phyloP scores from a whole-genome alignment of 2,888 invertebrate genomes.

The Drosophila pseudotalamancana region DNA sequence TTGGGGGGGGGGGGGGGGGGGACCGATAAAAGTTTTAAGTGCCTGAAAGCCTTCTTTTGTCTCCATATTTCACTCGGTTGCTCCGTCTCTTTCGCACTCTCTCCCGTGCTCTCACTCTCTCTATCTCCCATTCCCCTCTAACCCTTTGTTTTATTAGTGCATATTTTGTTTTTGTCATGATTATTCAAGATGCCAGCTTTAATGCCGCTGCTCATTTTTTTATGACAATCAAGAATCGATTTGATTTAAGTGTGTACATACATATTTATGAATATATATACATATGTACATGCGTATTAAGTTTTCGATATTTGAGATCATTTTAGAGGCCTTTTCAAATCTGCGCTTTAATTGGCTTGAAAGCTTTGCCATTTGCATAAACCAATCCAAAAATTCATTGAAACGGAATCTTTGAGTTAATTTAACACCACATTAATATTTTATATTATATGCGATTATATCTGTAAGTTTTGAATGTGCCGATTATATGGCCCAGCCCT shows the following conservation, averaged over 20 bases:
- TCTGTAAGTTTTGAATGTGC: too few species aligned
- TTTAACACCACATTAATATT: conserved; percentile 32
- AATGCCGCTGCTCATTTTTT: conserved; percentile 27
- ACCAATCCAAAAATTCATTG: conserved; percentile 24
- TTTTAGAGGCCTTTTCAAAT: conserved; percentile 53
- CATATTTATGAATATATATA: conserved; percentile 5
- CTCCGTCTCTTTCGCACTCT: neutral
- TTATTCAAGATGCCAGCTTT: conserved; percentile 17
- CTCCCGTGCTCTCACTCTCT: neutral
- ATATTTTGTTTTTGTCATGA: conserved; percentile 7
- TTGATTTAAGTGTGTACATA: conserved; percentile 59
- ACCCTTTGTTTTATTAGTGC: neutral
- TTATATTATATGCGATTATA: neutral
- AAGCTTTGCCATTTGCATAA: conserved; percentile 63
- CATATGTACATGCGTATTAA: conserved; percentile 2
- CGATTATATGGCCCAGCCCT: too few species aligned
- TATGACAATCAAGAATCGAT: conserved; percentile 71
- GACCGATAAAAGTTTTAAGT: conserved; percentile 24
- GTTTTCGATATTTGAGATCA: conserved; percentile 20
- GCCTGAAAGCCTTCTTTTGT: conserved; percentile 18
- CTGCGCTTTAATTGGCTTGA: conserved; percentile 70
- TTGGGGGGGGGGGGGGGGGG: too few species aligned
- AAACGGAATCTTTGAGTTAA: neutral
- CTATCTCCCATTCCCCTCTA: neutral
- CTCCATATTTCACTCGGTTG: neutral